Conservation (phyloP, 1,140 invertebrate species). For the Cyclargus thomasi region DNA sequence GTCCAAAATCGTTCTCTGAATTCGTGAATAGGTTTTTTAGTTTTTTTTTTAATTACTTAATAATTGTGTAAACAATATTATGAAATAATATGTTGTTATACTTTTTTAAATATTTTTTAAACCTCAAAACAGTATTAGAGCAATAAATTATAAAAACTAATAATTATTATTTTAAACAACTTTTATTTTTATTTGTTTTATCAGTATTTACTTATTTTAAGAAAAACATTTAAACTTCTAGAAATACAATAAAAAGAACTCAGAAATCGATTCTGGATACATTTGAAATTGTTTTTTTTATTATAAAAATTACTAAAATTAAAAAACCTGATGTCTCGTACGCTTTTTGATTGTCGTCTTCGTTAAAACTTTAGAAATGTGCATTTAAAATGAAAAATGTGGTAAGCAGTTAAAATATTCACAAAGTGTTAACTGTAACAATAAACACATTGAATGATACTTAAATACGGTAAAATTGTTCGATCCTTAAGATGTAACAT, state of each 20-base stretch:
- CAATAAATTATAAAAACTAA: neutral
- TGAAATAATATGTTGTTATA: no score
- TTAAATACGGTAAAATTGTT: neutral
- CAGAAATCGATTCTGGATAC: conserved; percentile 14
- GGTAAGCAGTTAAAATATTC: conserved; percentile 46
- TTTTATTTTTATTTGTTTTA: neutral
- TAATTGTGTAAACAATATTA: neutral
- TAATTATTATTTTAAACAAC: neutral
- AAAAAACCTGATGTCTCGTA: neutral
- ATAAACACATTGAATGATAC: neutral
- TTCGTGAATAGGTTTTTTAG: neutral
- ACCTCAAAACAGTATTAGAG: neutral
- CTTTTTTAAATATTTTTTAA: neutral
- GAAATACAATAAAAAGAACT: neutral
- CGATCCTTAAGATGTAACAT: neutral
- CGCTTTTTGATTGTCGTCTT: conserved; percentile 46
- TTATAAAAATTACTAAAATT: conserved; percentile 2
- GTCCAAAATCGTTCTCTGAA: conserved; percentile 15
- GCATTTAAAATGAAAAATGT: conserved; percentile 51
- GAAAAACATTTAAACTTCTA: neutral
- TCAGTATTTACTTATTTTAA: neutral
- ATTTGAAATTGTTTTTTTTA: conserved; percentile 25
- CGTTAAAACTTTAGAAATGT: conserved; percentile 54
- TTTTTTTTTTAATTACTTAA: neutral
- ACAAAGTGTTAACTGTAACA: conserved; percentile 14